Evolutionary conservation across 2,888 invertebrate genomes (phyloP).

Genomic region (Frankliniella fusca): DNA sequence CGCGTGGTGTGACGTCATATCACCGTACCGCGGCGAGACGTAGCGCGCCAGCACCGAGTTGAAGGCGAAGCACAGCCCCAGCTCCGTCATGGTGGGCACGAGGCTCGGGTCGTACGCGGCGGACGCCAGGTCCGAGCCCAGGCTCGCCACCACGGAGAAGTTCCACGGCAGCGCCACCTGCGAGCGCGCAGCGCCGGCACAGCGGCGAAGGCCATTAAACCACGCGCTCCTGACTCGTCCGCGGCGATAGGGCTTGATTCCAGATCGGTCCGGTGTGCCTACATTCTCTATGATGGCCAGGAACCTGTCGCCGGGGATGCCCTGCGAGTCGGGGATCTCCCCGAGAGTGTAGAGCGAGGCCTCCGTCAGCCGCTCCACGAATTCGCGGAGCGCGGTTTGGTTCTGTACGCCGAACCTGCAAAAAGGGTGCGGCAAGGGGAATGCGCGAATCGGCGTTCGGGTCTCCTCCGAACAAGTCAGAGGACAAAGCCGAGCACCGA

Average conservation of each 20-base stretch:
- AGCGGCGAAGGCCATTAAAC: neutral
- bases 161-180: neutral
- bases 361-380: slow-evolving; percentile 30
- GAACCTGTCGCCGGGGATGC: slow-evolving; percentile 34
- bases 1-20: too few species aligned
- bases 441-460: too few species aligned
- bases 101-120: slow-evolving; percentile 30
- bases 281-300: slow-evolving; percentile 29
- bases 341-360: slow-evolving; percentile 30
- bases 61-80: slow-evolving; percentile 40
- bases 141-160: neutral
- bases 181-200: neutral
- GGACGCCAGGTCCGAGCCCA: neutral
- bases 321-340: slow-evolving; percentile 28
- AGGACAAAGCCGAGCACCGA: too few species aligned
- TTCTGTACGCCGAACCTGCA: slow-evolving; percentile 18
- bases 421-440: neutral
- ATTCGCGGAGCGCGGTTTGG: slow-evolving; percentile 27
- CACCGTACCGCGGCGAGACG: slow-evolving; percentile 38
- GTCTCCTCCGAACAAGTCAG: too few species aligned
- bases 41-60: slow-evolving; percentile 40
- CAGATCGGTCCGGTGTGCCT: neutral
- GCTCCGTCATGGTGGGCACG: slow-evolving; percentile 38
- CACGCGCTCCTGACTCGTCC: neutral
- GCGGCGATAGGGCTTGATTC: neutral